Conservation (phyloP, 2,797 vertebrate genomes). For the Capromys pilorides region DNA sequence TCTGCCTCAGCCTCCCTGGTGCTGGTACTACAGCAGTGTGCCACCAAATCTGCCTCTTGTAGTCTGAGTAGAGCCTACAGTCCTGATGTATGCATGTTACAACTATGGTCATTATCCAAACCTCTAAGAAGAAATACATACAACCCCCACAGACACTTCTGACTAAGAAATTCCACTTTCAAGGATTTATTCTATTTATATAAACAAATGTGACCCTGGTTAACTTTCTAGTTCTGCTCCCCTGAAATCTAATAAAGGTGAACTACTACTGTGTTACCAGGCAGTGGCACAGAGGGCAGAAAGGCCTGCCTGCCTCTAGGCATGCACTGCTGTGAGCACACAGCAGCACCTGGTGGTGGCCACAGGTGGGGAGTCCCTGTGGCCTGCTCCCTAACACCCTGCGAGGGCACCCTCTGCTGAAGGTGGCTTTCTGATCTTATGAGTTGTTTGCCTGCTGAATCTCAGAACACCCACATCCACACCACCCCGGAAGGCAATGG, state of each 20-base stretch:
- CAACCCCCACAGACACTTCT: background rate
- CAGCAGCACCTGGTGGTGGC: background rate
- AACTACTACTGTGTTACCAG: background rate
- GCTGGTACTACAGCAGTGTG: background rate
- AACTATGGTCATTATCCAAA: background rate
- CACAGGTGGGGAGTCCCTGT: background rate
- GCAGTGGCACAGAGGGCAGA: background rate
- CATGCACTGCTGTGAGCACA: background rate
- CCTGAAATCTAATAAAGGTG: slow-evolving; percentile 26
- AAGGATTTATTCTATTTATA: slow-evolving; percentile 7
- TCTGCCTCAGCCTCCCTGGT: background rate
- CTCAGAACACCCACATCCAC: background rate
- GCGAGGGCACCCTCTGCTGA: background rate
- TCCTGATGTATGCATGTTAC: background rate
- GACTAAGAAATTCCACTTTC: slow-evolving; percentile 3
- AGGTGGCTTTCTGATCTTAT: background rate
- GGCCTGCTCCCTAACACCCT: background rate
- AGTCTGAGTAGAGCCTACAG: background rate
- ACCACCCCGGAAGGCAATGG: background rate
- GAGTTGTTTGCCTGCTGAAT: background rate
- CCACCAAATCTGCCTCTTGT: background rate
- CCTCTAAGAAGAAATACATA: background rate
- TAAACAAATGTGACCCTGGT: slow-evolving; percentile 24
- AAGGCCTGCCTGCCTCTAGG: background rate
- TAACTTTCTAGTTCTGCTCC: slow-evolving; percentile 32